phyloP scores from a whole-genome alignment of 2,113 vertebrate species.

The Eptesicus fuscus region DNA sequence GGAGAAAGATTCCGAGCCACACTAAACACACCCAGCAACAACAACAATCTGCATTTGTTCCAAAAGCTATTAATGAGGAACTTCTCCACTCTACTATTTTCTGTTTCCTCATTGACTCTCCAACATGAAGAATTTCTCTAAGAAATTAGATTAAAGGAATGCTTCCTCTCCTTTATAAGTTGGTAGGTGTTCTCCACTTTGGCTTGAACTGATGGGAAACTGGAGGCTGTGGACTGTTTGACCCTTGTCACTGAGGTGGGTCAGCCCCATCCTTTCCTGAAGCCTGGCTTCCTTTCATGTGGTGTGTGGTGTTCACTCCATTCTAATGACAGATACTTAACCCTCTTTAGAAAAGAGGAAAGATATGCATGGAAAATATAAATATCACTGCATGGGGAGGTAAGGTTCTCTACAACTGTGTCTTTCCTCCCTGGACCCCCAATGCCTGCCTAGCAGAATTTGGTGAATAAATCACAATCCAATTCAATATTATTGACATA shows the following conservation, averaged over 20 bases:
- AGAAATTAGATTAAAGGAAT: background rate
- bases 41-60: background rate
- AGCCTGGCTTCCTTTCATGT: background rate
- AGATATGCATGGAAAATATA: background rate
- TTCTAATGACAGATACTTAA: background rate
- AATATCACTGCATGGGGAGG: background rate
- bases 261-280: background rate
- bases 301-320: background rate
- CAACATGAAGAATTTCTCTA: background rate
- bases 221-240: background rate
- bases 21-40: background rate
- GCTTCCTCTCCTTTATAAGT: background rate
- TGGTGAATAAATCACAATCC: background rate
- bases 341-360: background rate
- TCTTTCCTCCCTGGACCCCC: background rate
- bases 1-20: background rate
- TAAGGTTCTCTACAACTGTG: background rate
- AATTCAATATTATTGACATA: background rate
- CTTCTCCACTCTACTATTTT: background rate
- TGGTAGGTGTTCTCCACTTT: background rate
- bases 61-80: background rate
- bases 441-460: background rate
- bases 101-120: background rate
- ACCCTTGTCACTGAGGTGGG: too few relatives aligned
- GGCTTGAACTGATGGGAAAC: background rate